A percentile compares a stretch with the other conserved stretches of the same genome.
Conservation (phyloP, 2,113 vertebrate species). For the Diphyllodes magnificus region DNA sequence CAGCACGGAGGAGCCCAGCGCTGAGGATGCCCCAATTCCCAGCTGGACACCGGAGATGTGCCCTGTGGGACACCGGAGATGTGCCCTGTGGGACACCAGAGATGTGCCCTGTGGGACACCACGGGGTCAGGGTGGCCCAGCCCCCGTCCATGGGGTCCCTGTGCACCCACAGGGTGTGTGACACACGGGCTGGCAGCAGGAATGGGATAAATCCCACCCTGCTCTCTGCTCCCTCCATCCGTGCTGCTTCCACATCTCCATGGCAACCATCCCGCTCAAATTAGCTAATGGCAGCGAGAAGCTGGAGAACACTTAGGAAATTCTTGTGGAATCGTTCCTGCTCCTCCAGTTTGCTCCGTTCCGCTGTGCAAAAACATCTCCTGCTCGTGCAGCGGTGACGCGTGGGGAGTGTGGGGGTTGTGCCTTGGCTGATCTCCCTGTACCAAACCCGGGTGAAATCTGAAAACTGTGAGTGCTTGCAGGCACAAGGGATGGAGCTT, state of each 20-base stretch:
- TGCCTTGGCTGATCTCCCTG: background rate
- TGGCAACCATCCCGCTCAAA: background rate
- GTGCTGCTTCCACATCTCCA: background rate
- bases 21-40: background rate
- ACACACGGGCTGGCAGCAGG: background rate
- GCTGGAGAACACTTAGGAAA: background rate
- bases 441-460: background rate
- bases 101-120: background rate
- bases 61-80: background rate
- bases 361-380: background rate
- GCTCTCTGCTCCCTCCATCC: background rate
- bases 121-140: background rate
- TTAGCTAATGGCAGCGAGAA: background rate
- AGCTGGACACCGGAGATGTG: background rate
- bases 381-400: background rate
- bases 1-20: rapidly evolving
- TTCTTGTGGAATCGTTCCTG: background rate
- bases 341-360: background rate
- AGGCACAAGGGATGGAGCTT: background rate
- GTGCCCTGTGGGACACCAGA: background rate
- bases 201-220: background rate
- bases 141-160: rapidly evolving
- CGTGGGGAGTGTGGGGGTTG: background rate
- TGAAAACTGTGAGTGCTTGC: background rate
- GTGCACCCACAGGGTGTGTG: background rate